These are phyloP conservation scores for Noctua pronuba DNA, from an alignment of 2,888 invertebrate species.

Conservation along the genomic window DNA sequence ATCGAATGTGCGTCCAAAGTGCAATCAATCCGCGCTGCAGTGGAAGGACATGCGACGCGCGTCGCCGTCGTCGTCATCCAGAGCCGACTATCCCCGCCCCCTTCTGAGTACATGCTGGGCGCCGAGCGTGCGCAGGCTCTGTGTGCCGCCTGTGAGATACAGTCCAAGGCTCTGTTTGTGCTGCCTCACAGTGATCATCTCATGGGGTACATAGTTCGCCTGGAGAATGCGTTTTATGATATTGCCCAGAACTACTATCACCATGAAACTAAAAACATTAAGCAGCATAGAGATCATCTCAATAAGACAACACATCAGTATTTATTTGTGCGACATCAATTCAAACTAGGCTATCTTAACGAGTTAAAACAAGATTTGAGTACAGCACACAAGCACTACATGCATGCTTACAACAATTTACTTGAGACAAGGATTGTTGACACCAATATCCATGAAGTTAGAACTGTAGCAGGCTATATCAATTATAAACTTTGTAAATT, in stretches of 20 bases:
- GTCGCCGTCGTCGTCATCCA: conserved; percentile 98
- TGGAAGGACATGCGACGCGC: conserved; percentile 93
- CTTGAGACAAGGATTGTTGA: conserved; percentile 97
- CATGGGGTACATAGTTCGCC: conserved; percentile 93
- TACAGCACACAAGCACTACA: conserved; percentile 96
- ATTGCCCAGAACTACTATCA: conserved; percentile 98
- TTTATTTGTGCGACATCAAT: conserved; percentile 98
- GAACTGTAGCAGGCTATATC: conserved; percentile 98
- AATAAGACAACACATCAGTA: conserved; percentile 97
- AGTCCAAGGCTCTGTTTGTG: conserved; percentile 97
- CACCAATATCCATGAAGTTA: conserved; percentile 97
- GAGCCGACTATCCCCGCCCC: conserved; percentile 94
- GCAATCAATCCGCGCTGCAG: conserved; percentile 94
- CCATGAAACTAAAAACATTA: conserved; percentile 95
- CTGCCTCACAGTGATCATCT: conserved; percentile 97
- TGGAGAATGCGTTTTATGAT: conserved; percentile 98
- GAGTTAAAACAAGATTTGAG: conserved; percentile 97
- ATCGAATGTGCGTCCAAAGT: conserved; percentile 97
- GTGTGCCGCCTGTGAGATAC: conserved; percentile 97
- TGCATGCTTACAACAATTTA: conserved; percentile 97
- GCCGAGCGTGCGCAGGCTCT: conserved; percentile 97
- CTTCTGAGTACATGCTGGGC: conserved; percentile 95
- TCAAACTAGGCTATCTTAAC: conserved; percentile 98
- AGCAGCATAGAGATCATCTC: conserved; percentile 96
- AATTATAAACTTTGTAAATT: conserved; percentile 98